Conservation (phyloP, 2,113 vertebrate genomes). For the Miniopterus natalensis region DNA sequence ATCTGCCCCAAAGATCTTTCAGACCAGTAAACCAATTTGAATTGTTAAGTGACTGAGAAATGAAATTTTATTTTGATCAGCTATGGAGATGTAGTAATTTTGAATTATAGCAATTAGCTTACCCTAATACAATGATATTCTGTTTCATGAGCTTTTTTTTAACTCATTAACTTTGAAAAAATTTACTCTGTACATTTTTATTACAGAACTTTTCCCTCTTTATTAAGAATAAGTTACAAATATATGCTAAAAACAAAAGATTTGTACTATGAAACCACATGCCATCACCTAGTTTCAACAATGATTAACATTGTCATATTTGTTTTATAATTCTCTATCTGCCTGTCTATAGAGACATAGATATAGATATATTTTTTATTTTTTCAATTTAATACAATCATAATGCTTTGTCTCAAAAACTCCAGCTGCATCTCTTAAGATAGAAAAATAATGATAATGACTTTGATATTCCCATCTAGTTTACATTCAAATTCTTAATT, state of each 20-base stretch:
- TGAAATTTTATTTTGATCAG: neutral
- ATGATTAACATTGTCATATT: neutral
- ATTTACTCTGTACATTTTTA: neutral
- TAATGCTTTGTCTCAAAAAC: neutral
- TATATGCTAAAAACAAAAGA: neutral
- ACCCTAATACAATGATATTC: neutral
- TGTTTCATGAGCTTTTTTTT: neutral
- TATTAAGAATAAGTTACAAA: slow-evolving; percentile 14
- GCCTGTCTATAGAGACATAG: neutral
- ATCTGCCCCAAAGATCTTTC: neutral
- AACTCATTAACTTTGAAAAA: neutral
- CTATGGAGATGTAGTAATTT: neutral
- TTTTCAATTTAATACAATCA: neutral
- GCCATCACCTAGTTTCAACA: neutral
- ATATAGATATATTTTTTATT: neutral
- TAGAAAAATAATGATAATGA: neutral
- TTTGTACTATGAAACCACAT: neutral
- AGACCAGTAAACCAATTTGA: neutral
- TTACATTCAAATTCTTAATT: neutral
- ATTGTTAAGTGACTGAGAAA: neutral
- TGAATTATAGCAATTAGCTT: neutral
- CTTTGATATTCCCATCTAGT: neutral
- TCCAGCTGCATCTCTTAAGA: neutral
- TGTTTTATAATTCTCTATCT: neutral
- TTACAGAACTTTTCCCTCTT: neutral